Percentiles rank a stretch among this genome's conserved stretches.
Conservation (phyloP, 2,113 vertebrate species). For the Halcyon senegalensis region DNA sequence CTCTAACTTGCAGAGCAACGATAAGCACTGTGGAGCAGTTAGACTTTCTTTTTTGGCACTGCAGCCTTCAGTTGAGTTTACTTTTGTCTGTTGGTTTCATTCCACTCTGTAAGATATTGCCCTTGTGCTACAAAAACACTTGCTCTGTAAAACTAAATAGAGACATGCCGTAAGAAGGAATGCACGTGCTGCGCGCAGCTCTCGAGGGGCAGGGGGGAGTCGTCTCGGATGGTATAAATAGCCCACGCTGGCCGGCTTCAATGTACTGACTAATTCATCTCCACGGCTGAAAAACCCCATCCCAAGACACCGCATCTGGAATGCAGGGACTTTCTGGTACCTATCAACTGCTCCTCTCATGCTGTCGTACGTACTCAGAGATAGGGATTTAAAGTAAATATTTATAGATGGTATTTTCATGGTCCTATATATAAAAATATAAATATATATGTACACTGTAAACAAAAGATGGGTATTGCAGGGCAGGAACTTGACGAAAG, state of each 20-base stretch:
- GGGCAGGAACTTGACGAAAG: conserved; percentile 27
- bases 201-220: neutral
- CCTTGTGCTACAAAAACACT: neutral
- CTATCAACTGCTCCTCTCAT: neutral
- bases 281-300: neutral
- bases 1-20: conserved; percentile 12
- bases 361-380: neutral
- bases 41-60: neutral
- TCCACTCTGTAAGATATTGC: conserved; percentile 39
- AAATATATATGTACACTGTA: conserved; percentile 20
- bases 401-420: conserved; percentile 58
- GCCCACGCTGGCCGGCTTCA: neutral
- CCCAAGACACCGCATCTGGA: neutral
- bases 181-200: neutral
- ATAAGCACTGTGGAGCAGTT: neutral
- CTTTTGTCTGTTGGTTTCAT: conserved; percentile 50
- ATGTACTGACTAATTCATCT: neutral
- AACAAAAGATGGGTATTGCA: conserved; percentile 27
- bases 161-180: neutral
- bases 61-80: conserved; percentile 38
- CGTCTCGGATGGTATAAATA: neutral
- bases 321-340: neutral
- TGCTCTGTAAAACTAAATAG: neutral
- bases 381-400: conserved; percentile 40
- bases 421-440: neutral